Percentiles rank a stretch among this genome's conserved stretches.
phyloP scores from a whole-genome alignment of 2,888 invertebrate genomes.

The Calameuta filiformis region DNA sequence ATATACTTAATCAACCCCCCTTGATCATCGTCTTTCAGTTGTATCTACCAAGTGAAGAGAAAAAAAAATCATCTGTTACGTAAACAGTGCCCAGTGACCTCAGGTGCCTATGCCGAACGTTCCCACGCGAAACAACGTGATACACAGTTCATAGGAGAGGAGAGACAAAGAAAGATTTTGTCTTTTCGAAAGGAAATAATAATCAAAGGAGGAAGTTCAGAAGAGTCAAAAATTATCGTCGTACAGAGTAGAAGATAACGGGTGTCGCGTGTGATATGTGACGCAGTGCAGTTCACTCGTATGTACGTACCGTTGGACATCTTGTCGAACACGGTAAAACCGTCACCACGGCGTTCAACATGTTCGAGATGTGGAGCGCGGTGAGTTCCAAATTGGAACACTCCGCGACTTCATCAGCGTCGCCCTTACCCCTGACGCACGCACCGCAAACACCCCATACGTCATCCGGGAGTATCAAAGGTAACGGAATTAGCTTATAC shows the following conservation, averaged over 20 bases:
- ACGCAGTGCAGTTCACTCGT: background rate
- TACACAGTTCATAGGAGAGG: background rate
- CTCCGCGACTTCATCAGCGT: conserved; percentile 64
- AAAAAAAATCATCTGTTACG: background rate
- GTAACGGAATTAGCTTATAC: conserved; percentile 65
- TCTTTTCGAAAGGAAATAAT: background rate
- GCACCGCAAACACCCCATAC: conserved; percentile 81
- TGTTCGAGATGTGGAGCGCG: conserved; percentile 88
- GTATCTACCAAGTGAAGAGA: background rate
- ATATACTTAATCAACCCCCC: background rate
- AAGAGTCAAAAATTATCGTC: background rate
- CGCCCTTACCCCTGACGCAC: conserved; percentile 65
- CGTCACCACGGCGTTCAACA: conserved; percentile 69
- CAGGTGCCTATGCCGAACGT: background rate
- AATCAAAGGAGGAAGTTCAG: background rate
- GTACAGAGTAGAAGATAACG: background rate
- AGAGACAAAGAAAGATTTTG: background rate
- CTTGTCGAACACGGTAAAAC: conserved; percentile 23
- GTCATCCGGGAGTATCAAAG: conserved; percentile 86
- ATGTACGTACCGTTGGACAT: background rate
- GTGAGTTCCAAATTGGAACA: conserved; percentile 80
- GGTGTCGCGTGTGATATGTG: conserved; percentile 21
- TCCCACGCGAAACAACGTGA: background rate
- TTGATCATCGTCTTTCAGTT: background rate
- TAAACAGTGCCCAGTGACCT: background rate